Percentiles rank a stretch among this genome's conserved stretches.
These are phyloP conservation scores for Oreochromis spilurus DNA, from an alignment of 2,113 vertebrate genomes.

Conservation along the genomic window DNA sequence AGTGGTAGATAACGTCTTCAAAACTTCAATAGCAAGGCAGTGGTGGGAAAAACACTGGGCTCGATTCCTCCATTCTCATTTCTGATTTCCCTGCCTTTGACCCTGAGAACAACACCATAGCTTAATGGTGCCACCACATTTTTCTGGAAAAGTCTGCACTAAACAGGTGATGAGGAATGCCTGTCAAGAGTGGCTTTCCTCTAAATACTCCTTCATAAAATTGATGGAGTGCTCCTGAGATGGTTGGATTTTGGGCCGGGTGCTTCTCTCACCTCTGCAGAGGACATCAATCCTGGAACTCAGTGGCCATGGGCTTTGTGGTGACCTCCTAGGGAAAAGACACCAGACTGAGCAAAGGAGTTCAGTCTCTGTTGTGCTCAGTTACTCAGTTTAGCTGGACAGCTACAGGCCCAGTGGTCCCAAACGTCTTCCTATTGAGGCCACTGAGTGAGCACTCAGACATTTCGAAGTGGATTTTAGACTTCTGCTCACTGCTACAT, in stretches of 20 bases:
- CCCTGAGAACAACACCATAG: neutral
- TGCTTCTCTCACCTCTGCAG: neutral
- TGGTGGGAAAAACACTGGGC: neutral
- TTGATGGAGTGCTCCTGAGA: neutral
- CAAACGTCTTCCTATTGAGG: neutral
- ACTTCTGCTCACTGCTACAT: neutral
- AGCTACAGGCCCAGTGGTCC: neutral
- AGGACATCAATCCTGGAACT: neutral
- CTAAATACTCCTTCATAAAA: neutral
- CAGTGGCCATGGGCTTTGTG: neutral
- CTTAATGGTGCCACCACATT: neutral
- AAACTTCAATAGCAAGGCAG: neutral
- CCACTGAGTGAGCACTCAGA: neutral
- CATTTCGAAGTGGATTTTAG: neutral
- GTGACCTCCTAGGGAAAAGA: neutral
- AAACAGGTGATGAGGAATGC: neutral
- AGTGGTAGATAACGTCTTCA: neutral
- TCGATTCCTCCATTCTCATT: neutral
- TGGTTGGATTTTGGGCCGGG: neutral
- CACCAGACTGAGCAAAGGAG: neutral
- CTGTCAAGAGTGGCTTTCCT: neutral
- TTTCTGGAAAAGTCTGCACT: neutral
- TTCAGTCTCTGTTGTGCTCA: neutral
- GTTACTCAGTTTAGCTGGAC: neutral
- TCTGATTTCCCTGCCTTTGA: neutral